Percentiles rank a stretch among this genome's conserved stretches.
Evolutionary conservation across 2,888 invertebrate species (phyloP).

Genomic region (Tachina fera): DNA sequence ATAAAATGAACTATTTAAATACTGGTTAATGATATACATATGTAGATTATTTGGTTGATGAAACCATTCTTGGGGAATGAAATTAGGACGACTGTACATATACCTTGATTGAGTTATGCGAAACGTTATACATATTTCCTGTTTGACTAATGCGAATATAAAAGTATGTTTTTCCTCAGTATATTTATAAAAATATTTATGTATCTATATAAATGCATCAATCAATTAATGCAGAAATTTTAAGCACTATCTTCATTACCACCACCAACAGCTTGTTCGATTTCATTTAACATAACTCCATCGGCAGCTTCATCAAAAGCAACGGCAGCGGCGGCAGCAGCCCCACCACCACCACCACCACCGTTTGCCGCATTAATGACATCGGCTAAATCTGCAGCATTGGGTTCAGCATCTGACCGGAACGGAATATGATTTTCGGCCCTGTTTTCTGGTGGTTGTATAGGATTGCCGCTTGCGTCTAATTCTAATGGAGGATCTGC

Average conservation of each 20-base stretch:
- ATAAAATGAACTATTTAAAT: slow-evolving; percentile 54
- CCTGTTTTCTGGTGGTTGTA: slow-evolving; percentile 78
- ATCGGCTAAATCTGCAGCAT: slow-evolving; percentile 73
- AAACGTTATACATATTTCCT: neutral
- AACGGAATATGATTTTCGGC: slow-evolving; percentile 72
- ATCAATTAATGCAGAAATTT: slow-evolving; percentile 24
- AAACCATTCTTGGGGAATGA: slow-evolving; percentile 13
- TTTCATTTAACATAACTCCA: slow-evolving; percentile 78
- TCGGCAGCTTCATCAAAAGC: slow-evolving; percentile 79
- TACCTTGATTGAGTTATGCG: too few relatives aligned
- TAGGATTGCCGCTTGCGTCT: slow-evolving; percentile 83
- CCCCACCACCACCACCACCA: slow-evolving; percentile 70
- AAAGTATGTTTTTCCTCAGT: slow-evolving; percentile 24
- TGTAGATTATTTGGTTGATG: neutral
- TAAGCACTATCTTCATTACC: slow-evolving; percentile 76
- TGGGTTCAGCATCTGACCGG: slow-evolving; percentile 69
- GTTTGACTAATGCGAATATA: slow-evolving; percentile 11
- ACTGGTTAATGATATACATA: slow-evolving; percentile 54
- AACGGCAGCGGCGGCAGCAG: slow-evolving; percentile 73
- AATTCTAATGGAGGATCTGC: slow-evolving; percentile 90
- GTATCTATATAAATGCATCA: slow-evolving; percentile 51
- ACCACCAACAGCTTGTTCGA: slow-evolving; percentile 76
- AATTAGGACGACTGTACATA: neutral
- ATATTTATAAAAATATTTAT: slow-evolving; percentile 37
- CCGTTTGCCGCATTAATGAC: slow-evolving; percentile 67